Conservation (phyloP, 2,113 vertebrate genomes). For the Nothobranchius furzeri region DNA sequence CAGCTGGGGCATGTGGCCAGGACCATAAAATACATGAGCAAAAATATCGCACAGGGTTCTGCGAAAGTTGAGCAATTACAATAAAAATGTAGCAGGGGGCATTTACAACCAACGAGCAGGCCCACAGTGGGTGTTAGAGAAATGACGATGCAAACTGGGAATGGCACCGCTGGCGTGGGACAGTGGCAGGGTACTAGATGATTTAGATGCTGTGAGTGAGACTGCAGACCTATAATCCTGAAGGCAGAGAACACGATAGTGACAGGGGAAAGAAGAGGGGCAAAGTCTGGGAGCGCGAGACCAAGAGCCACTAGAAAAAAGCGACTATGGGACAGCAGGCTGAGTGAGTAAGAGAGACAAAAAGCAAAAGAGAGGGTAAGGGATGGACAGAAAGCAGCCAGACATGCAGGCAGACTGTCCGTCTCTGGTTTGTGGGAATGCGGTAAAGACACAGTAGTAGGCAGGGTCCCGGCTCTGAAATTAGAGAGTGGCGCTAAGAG, state of each 20-base stretch:
- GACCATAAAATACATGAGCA: slow-evolving; percentile 69
- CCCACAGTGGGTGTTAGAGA: slow-evolving; percentile 50
- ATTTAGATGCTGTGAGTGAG: slow-evolving; percentile 71
- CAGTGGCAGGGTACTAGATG: slow-evolving; percentile 59
- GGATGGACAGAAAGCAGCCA: slow-evolving; percentile 57
- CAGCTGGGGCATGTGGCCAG: slow-evolving; percentile 44
- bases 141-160: slow-evolving; percentile 25
- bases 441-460: slow-evolving; percentile 73
- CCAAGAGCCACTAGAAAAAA: slow-evolving; percentile 37
- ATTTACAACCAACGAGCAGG: slow-evolving; percentile 51
- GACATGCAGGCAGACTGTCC: slow-evolving; percentile 74
- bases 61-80: slow-evolving; percentile 67
- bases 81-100: slow-evolving; percentile 62
- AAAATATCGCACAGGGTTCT: slow-evolving; percentile 55
- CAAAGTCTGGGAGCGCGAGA: slow-evolving; percentile 35
- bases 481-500: slow-evolving; percentile 76
- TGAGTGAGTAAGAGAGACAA: slow-evolving; percentile 42
- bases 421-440: slow-evolving; percentile 77
- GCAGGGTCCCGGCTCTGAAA: slow-evolving; percentile 74
- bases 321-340: slow-evolving; percentile 23
- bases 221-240: slow-evolving; percentile 68
- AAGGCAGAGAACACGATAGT: slow-evolving; percentile 54
- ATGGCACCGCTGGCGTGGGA: slow-evolving; percentile 51
- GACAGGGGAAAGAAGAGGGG: slow-evolving; percentile 43
- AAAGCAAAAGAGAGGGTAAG: slow-evolving; percentile 28